These are phyloP conservation scores for Stigmatopora argus DNA, from an alignment of 2,113 vertebrate species.

Conservation along the genomic window DNA sequence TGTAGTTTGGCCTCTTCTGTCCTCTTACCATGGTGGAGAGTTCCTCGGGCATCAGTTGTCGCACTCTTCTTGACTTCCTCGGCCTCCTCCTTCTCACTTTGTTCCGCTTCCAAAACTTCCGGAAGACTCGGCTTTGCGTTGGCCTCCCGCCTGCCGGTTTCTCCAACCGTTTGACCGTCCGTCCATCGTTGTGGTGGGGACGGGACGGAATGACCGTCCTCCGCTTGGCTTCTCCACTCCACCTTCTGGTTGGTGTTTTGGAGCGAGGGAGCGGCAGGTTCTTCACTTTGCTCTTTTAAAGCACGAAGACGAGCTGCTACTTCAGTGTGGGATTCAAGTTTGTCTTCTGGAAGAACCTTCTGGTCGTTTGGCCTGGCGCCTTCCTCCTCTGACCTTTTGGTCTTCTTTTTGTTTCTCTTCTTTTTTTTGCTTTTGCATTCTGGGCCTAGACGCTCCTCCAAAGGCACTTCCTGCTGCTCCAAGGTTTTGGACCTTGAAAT, in stretches of 20 bases:
- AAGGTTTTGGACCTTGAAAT: constrained; percentile 4
- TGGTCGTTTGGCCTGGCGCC: constrained; percentile 12
- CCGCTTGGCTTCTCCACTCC: constrained; percentile 39
- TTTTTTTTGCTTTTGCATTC: constrained; percentile 65
- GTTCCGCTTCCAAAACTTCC: constrained; percentile 68
- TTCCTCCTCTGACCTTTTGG: constrained; percentile 45
- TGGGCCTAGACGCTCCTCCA: not conserved
- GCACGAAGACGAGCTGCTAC: constrained; percentile 5
- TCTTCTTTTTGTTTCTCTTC: constrained; percentile 61
- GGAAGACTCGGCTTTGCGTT: too few species aligned
- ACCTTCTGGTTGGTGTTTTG: constrained; percentile 22
- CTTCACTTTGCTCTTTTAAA: constrained; percentile 6
- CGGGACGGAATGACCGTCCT: constrained; percentile 65
- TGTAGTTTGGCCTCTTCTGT: constrained; percentile 1
- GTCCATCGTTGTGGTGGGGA: too few species aligned
- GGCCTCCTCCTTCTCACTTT: constrained; percentile 65
- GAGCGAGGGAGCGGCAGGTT: constrained; percentile 3
- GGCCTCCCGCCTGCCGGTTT: too few species aligned
- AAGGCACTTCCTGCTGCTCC: constrained; percentile 10
- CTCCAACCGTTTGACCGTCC: too few species aligned
- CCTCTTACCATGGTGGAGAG: not conserved
- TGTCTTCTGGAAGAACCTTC: not conserved
- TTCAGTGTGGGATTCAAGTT: constrained; percentile 2
- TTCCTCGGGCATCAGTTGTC: not conserved
- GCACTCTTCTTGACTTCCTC: constrained; percentile 40